Evolutionary conservation across 2,113 vertebrate species (phyloP), one percentile per base, ranked within the genome.

Genomic region (Scomber japonicus): DNA sequence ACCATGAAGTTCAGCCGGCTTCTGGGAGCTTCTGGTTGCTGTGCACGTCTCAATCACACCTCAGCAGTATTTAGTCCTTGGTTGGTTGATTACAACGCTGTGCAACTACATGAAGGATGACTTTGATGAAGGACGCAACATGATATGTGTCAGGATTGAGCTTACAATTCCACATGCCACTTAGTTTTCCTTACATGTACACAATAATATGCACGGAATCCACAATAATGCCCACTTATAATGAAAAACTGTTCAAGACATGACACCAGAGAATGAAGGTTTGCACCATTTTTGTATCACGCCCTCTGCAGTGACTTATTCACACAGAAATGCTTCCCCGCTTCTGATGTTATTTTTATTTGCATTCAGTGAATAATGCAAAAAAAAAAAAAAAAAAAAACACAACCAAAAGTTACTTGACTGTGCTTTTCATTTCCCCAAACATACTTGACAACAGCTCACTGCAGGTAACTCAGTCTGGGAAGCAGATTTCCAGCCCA

Each of bases 381-480:
- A 44, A 48, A 46, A 15, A 30, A 46, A 49, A 45, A 24, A 24
- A 53, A 35, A 44, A 35, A 35, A 67, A 40, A 24, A 63, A 89
- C 69, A 78, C 49, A 78, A 56, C 30, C 46, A 48, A 88, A 88
- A 87, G 53, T 78, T 71, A 83, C 71, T 86, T 92, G 86, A 84
- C 76, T 74, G 78, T 30, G 71, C 67, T 83, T 88, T 88, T 88
- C 66, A 89, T 89, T 74, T 90, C 68, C 54, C 54, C 62, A 70
- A 78, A 79, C 85, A 83, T 84, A 71, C 69, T 85, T 91, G 90
- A 90, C 90, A 92, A 91, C 89, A 80, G 88, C 81, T 85, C 66
- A 75, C 78, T 46, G 82, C 71, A 68, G 57, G 63, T 74, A 82
- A 50, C 73, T 75, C 48, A 59, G 71, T 62, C 75, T 81, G 79